phyloP scores from a whole-genome alignment of 2,888 invertebrate species.

The Sturmia bella region DNA sequence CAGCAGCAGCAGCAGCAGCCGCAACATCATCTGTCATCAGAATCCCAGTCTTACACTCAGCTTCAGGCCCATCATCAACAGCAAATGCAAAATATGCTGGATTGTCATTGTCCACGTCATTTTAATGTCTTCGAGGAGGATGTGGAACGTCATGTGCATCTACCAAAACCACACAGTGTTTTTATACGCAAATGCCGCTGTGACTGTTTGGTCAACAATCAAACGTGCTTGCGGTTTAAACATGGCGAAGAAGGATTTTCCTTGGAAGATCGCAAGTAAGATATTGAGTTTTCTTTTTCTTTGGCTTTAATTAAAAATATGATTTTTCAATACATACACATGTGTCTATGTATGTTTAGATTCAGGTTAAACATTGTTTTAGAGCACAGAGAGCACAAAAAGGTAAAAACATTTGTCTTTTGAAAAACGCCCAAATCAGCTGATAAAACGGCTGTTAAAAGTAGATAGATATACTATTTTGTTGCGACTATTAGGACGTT shows the following conservation, averaged over 20 bases:
- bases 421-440: no score
- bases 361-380: no score
- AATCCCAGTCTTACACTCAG: constrained; percentile 3
- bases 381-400: no score
- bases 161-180: constrained; percentile 60
- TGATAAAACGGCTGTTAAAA: no score
- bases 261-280: constrained; percentile 85
- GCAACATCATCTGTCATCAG: constrained; percentile 5
- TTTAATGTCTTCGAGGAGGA: constrained; percentile 81
- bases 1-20: constrained; percentile 32
- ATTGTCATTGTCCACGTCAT: constrained; percentile 77
- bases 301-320: constrained; percentile 32
- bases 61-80: constrained; percentile 30
- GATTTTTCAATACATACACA: constrained; percentile 3
- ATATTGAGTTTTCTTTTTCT: constrained; percentile 12
- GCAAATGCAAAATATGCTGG: constrained; percentile 55
- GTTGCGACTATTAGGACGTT: no score
- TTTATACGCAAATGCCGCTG: constrained; percentile 83
- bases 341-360: no score
- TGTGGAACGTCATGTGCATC: constrained; percentile 65
- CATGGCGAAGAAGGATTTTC: constrained; percentile 86
- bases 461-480: no score
- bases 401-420: no score
- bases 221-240: constrained; percentile 85
- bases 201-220: constrained; percentile 84